Conservation (phyloP, 2,797 vertebrate genomes). For the Lerista edwardsae region DNA sequence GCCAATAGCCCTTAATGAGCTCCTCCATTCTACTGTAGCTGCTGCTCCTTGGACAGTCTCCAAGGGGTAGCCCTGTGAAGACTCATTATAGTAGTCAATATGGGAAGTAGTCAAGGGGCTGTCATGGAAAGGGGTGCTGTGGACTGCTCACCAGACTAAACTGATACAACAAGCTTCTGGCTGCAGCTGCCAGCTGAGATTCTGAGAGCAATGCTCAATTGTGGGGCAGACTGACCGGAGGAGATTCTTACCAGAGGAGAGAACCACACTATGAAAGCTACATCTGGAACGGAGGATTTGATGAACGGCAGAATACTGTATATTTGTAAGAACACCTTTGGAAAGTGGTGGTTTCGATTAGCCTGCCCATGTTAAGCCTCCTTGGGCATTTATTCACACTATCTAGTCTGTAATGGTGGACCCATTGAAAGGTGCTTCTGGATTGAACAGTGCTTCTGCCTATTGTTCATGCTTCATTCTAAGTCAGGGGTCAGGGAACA, state of each 20-base stretch:
- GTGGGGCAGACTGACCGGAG: too few relatives aligned
- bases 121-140: too few relatives aligned
- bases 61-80: neutral
- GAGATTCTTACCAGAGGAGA: too few relatives aligned
- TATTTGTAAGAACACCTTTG: too few relatives aligned
- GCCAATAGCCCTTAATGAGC: neutral
- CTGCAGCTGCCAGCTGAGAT: neutral
- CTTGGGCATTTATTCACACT: neutral
- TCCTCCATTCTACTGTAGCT: neutral
- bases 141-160: too few relatives aligned
- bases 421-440: neutral
- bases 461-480: too few relatives aligned
- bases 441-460: neutral
- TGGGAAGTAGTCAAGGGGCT: neutral
- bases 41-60: neutral
- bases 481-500: too few relatives aligned
- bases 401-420: neutral
- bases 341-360: too few relatives aligned
- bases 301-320: too few relatives aligned
- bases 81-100: neutral
- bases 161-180: neutral
- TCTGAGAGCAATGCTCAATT: neutral
- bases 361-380: too few relatives aligned
- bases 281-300: too few relatives aligned
- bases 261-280: too few relatives aligned